phyloP scores from a whole-genome alignment of 1,140 invertebrate species.

The Dendrolimus punctatus region DNA sequence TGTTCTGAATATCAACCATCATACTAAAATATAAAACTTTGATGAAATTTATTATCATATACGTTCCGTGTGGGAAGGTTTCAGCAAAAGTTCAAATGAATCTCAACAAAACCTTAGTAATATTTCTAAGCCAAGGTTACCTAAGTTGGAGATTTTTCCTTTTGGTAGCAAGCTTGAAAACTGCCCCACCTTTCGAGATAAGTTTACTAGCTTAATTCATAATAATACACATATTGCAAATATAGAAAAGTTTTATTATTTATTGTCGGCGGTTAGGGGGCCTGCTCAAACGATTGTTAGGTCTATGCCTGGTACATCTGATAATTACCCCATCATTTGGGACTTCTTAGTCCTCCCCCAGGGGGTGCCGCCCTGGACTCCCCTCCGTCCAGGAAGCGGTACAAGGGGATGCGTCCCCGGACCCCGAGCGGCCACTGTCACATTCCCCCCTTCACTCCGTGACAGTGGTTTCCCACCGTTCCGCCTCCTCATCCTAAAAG shows the following conservation, averaged over 20 bases:
- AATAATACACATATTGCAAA: too few relatives aligned
- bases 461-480: too few relatives aligned
- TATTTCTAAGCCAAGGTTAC: conserved; percentile 6
- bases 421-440: too few relatives aligned
- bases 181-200: conserved; percentile 15
- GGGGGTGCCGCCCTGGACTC: too few relatives aligned
- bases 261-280: conserved; percentile 8
- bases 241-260: conserved; percentile 5
- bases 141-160: conserved; percentile 11
- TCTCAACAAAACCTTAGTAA: too few relatives aligned
- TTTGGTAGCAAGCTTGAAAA: conserved; percentile 14
- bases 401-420: too few relatives aligned
- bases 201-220: conserved; percentile 13
- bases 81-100: not conserved
- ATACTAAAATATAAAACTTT: too few relatives aligned
- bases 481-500: too few relatives aligned
- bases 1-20: not conserved
- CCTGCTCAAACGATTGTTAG: conserved; percentile 4
- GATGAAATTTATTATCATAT: not conserved
- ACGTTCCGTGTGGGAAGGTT: not conserved
- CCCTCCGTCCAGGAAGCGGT: too few relatives aligned
- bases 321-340: conserved; percentile 7
- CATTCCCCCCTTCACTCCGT: too few relatives aligned
- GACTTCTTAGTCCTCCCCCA: conserved; percentile 3
- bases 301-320: conserved; percentile 4